Conservation (phyloP, 2,113 vertebrate species). For the Tragulus kanchil region DNA sequence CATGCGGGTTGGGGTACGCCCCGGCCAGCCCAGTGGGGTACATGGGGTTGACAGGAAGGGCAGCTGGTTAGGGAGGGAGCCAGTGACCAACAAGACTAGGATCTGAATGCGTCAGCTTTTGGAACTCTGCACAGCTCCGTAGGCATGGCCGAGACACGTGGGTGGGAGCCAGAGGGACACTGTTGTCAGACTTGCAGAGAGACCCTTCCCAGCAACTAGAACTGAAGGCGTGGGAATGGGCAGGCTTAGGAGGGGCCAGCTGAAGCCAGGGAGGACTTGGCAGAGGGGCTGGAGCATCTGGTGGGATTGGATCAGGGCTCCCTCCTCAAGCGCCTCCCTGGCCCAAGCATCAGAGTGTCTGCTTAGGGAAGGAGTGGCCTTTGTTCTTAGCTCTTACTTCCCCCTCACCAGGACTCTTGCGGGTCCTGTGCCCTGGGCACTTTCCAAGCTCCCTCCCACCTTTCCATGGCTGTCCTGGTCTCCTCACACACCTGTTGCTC, state of each 20-base stretch:
- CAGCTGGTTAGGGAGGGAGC: background rate
- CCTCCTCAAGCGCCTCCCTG: background rate
- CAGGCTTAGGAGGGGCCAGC: background rate
- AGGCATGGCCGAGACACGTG: background rate
- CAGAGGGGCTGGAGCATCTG: background rate
- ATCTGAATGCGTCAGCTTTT: background rate
- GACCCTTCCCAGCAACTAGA: background rate
- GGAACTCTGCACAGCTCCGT: background rate
- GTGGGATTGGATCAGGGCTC: background rate
- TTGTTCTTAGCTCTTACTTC: background rate
- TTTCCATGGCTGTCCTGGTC: background rate
- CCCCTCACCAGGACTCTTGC: fast-evolving
- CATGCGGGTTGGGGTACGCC: background rate
- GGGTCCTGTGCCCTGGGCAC: background rate
- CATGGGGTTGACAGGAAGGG: background rate
- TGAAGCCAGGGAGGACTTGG: background rate
- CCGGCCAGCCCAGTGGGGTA: background rate
- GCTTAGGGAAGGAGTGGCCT: background rate
- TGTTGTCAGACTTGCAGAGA: background rate
- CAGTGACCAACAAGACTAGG: background rate
- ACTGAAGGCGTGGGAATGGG: background rate
- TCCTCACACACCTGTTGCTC: slow-evolving; percentile 70
- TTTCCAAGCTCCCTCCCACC: background rate
- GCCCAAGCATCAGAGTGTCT: background rate
- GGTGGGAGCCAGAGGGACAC: background rate